A percentile compares a stretch with the other conserved stretches of the same genome.
Evolutionary conservation across 2,113 vertebrate species (phyloP).

Genomic region (Embiotoca jacksoni): DNA sequence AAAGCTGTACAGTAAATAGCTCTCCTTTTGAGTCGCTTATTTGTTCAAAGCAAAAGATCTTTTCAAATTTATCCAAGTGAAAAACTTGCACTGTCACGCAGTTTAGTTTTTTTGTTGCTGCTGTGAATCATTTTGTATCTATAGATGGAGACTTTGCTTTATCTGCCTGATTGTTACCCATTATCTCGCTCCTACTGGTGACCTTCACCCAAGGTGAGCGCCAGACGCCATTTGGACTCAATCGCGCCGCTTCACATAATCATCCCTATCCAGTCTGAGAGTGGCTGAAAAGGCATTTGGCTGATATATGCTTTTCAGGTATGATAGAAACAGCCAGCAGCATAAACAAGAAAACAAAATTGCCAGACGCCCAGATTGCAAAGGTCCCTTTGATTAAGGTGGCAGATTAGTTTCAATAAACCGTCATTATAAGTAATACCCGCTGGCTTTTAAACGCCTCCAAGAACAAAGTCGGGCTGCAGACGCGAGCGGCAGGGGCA

Average conservation of each 20-base stretch:
- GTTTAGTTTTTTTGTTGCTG: neutral
- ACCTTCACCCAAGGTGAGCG: constrained; percentile 47
- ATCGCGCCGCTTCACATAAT: constrained; percentile 17
- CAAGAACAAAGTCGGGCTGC: constrained; percentile 40
- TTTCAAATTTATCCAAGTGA: constrained; percentile 23
- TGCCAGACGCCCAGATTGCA: constrained; percentile 68
- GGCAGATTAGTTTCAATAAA: constrained; percentile 76
- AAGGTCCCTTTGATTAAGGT: constrained; percentile 75
- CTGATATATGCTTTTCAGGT: constrained; percentile 59
- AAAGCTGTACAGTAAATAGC: constrained; percentile 8
- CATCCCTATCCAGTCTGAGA: constrained; percentile 15
- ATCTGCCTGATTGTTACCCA: constrained; percentile 14
- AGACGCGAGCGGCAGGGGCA: constrained; percentile 31
- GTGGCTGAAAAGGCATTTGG: constrained; percentile 63
- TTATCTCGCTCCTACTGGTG: constrained; percentile 25
- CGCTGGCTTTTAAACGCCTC: constrained; percentile 61
- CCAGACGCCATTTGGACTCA: constrained; percentile 25
- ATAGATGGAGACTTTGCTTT: constrained; percentile 7
- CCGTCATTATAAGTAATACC: constrained; percentile 77
- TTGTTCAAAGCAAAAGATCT: constrained; percentile 37
- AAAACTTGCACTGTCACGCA: constrained; percentile 17
- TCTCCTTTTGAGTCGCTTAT: constrained; percentile 20
- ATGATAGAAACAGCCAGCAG: constrained; percentile 69
- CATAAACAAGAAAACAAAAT: constrained; percentile 65
- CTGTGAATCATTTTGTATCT: constrained; percentile 26